Conservation (phyloP, 2,113 vertebrate species). For the Nannospalax galili region DNA sequence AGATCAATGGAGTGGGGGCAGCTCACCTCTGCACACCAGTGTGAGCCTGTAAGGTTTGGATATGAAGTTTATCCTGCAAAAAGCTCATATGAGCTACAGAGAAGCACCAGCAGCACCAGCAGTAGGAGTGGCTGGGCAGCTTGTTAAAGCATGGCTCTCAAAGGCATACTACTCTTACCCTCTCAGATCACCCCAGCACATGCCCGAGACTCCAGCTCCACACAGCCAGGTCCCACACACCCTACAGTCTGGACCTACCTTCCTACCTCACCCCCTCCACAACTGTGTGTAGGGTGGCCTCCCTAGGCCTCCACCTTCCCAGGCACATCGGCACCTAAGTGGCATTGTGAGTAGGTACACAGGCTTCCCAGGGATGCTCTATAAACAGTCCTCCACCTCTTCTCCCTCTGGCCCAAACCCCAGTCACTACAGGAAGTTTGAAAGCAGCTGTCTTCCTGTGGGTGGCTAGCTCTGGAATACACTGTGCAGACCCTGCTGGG, state of each 20-base stretch:
- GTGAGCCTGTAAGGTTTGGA: not conserved
- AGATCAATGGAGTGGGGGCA: fast-evolving
- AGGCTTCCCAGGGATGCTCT: not conserved
- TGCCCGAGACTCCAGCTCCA: too few species aligned
- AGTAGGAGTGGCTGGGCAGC: too few species aligned
- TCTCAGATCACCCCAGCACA: too few species aligned
- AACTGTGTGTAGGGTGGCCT: fast-evolving
- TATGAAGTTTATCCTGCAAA: not conserved
- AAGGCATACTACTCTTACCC: not conserved
- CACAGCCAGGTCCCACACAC: not conserved
- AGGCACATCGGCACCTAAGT: not conserved
- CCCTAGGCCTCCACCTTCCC: not conserved
- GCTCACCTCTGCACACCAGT: not conserved
- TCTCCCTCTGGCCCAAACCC: not conserved
- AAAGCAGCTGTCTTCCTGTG: not conserved
- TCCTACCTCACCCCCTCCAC: not conserved
- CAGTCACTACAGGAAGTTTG: not conserved
- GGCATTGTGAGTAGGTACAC: too few species aligned
- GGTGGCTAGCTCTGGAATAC: not conserved
- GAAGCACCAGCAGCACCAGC: too few species aligned
- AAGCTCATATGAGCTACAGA: fast-evolving
- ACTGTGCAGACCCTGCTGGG: not conserved
- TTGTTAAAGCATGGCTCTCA: not conserved
- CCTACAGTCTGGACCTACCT: not conserved
- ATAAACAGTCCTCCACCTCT: not conserved